Evolutionary conservation across 2,113 vertebrate species (phyloP), one percentile per base, ranked within the genome.

Genomic region (Raphicerus campestris): DNA sequence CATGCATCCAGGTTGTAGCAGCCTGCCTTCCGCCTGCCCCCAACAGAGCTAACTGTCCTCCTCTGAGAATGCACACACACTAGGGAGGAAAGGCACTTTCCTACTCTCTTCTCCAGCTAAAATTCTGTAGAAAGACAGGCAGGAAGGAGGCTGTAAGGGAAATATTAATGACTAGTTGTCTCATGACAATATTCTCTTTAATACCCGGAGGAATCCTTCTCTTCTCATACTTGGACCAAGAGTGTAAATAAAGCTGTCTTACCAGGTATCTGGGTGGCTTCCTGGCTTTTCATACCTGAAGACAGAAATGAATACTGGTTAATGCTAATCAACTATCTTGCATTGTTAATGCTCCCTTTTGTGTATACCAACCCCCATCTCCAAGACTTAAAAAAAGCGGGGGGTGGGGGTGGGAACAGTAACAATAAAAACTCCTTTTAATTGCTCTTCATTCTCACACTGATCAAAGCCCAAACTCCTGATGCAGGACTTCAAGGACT

Each of bases 201-300:
- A 56, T 45, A 47, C 35, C 14, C 7, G 2, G 20, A 17, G n/a
- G 19, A 84, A 56, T 53, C 53, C 30, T 85, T 77, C 30, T 90
- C 55, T 51, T 22, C 26, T 91, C 70, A 92, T 15, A 85, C 28
- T 28, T 58, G 66, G n/a, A 49, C 39, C 45, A 70, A 89, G 17
- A 51, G 49, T 78, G 17, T 83, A 63, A 92, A 96, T 0, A 93
- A 95, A 96, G 82, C 28, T n/a, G 5, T 75, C 97, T 97, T 97
- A 98, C 98, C 97, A 63, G 97, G 84, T 32, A 73, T n/a, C n/a
- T 85, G 49, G 15, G 93, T 96, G 30, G 94, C n/a, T 22, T 96
- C 94, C 19, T n/a, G 32, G 35, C 35, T 91, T 83, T 88, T 86
- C 49, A 77, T 2, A 82, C 45, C 98, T 98, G 81, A 90, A 85